These are phyloP conservation scores for Sceliomorpha sp. DNA, from an alignment of 2,888 invertebrate genomes.

Conservation along the genomic window DNA sequence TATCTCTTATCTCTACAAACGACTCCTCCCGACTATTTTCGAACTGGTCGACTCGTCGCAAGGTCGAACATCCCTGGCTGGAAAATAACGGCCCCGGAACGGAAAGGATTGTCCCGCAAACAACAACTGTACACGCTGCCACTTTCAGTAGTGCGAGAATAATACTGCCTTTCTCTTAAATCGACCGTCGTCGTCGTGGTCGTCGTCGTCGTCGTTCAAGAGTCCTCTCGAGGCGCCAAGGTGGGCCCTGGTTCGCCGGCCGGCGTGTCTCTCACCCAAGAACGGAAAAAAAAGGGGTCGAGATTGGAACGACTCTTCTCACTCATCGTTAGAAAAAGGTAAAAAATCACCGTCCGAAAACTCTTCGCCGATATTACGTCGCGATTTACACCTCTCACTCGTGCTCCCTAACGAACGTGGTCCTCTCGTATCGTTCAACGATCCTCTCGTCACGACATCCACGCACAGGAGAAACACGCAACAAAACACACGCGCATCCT, in stretches of 20 bases:
- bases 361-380: conserved; percentile 20
- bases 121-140: conserved; percentile 43
- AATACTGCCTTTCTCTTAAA: conserved; percentile 52
- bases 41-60: too few species aligned
- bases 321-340: conserved; percentile 64
- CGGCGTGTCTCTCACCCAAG: too few species aligned
- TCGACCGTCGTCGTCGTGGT: conserved; percentile 35
- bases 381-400: conserved; percentile 13
- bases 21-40: neutral
- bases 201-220: conserved; percentile 20
- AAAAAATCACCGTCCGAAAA: conserved; percentile 63
- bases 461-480: too few species aligned
- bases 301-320: too few species aligned
- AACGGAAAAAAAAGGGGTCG: too few species aligned
- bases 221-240: conserved; percentile 16
- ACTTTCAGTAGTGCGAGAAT: conserved; percentile 49
- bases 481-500: too few species aligned
- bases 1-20: neutral
- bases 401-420: conserved; percentile 10
- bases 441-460: too few species aligned
- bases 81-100: too few species aligned
- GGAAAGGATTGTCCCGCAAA: conserved; percentile 20
- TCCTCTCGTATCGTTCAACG: conserved; percentile 14
- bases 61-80: too few species aligned
- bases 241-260: too few species aligned